These are phyloP conservation scores for Xenopus borealis DNA, from an alignment of 2,113 vertebrate species.

Conservation along the genomic window DNA sequence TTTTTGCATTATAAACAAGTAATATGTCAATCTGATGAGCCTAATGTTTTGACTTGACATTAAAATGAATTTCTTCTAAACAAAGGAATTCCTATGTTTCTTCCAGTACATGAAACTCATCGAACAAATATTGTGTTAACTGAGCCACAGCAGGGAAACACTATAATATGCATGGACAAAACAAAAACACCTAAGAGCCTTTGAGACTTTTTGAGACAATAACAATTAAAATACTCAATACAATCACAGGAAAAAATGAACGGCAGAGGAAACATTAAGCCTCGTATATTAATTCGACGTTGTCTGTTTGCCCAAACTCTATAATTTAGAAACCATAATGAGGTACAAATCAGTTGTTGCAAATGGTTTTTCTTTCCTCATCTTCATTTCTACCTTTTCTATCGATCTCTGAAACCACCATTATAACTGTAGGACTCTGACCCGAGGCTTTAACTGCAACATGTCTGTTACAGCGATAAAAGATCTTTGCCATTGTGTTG, in stretches of 20 bases:
- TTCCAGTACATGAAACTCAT: too few relatives aligned
- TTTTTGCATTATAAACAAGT: too few relatives aligned
- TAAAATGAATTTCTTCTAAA: too few relatives aligned
- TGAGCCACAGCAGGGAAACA: neutral
- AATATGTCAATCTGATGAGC: too few relatives aligned
- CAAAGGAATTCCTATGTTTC: too few relatives aligned
- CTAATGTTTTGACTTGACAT: too few relatives aligned
- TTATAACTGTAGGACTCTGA: neutral
- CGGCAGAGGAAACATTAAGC: neutral
- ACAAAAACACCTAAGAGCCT: neutral
- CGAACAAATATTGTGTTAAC: too few relatives aligned
- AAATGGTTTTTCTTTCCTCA: neutral
- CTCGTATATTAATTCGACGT: neutral
- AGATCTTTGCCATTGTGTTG: too few relatives aligned
- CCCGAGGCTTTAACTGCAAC: neutral
- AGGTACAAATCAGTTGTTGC: neutral
- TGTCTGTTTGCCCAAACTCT: neutral
- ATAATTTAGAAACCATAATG: neutral
- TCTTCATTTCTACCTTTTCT: neutral
- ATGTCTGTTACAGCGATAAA: neutral
- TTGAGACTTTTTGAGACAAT: neutral
- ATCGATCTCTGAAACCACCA: neutral
- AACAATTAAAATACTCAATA: slow-evolving; percentile 15
- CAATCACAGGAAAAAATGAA: neutral
- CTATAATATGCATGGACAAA: neutral